Evolutionary conservation across 1,140 invertebrate species (phyloP), one percentile per base, ranked within the genome.

Genomic region (Drosophila tsacasi): DNA sequence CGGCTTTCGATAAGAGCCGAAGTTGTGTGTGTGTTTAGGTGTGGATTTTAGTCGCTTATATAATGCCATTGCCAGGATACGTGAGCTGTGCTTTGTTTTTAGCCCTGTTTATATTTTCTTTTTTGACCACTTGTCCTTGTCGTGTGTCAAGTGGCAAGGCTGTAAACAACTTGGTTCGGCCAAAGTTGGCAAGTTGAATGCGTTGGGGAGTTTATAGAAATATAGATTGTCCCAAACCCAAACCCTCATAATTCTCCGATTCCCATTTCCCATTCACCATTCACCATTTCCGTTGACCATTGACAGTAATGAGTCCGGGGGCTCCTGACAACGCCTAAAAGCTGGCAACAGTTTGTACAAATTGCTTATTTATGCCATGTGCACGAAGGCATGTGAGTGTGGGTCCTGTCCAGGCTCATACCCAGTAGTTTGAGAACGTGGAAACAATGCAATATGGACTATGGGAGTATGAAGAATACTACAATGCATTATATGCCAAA

Each of bases 361-460:
- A 84, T 84, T 85, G 82, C 81, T 85, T 84, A 85, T 85, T 84
- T 84, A 84, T 84, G 81, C 80, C 71, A 71, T 71, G 68, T 72
- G 25, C 64, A 68, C 35, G 65, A 69, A 6, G 27, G 40, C 49
- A 37, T 30, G 42, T 25, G n/a, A 35, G 25, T 62, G 44, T 6
- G 57, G 32, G 30, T 30, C 42, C 37, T 71, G 39, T 47, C 12
- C 32, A 30, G n/a, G 5, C 19, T 37, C 27, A 37, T 71, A 60
- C 54, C 69, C 44, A 46, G 39, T 68, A 54, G 37, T 62, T 13
- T 19, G 12, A 44, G 35, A 15, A 3, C 0, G 1, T 9, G 19
- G 17, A 10, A 32, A 32, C 1, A 2, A 21, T 37, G 7, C 7
- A 13, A 40, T 12, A 27, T 12, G 13, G 19, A n/a, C 27, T 23